Base-by-base conservation (phyloP, 1,140 invertebrate genomes). In the Idris sp. region DNA sequence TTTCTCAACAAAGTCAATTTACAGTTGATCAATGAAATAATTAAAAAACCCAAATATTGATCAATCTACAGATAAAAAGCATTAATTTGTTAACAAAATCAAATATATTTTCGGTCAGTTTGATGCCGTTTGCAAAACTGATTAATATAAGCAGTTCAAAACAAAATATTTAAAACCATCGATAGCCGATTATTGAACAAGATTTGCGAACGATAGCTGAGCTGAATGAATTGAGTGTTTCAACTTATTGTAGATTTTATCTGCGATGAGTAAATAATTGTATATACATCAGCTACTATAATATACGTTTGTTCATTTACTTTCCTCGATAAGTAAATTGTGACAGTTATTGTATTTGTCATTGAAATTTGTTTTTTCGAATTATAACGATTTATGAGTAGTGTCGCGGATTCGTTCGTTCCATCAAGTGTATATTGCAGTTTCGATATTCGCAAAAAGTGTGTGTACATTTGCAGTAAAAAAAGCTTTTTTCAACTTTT, bases 291-390 rank as follows among this genome's bases (percentile, higher is more conserved):
- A 46, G 19, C n/a, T 13, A 16, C 18, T 61, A 61, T 61, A 48
- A 48, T 40, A 61, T 61, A 43, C 43, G 31, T 15, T 35, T 25
- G 44, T 59, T 51, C 46, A 59, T 59, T 51, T 69, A 43, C 53
- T 56, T 58, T 28, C 28, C 36, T 53, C 58, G 67, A 72, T 72
- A 72, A 72, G 36, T 72, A 58, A 54, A 72, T 49, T 64, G 44
- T 64, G 49, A 64, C 41, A 36, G 46, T 64, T 64, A 53, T 35
- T 53, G 19, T 43, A 64, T 64, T 51, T 51, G 46, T 30, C 13
- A 49, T 49, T 64, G 36, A 56, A 48, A 56, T 41, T 61, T 71
- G 49, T 62, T 62, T 56, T 48, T 56, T 49, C 49, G 19, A 56
- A 64, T 72, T 72, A 54, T 33, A 49, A 35, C 22, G 36, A 61